A percentile compares a stretch with the other conserved stretches of the same genome.
These are phyloP conservation scores for Mobula hypostoma DNA, from an alignment of 2,113 vertebrate species.

Conservation along the genomic window DNA sequence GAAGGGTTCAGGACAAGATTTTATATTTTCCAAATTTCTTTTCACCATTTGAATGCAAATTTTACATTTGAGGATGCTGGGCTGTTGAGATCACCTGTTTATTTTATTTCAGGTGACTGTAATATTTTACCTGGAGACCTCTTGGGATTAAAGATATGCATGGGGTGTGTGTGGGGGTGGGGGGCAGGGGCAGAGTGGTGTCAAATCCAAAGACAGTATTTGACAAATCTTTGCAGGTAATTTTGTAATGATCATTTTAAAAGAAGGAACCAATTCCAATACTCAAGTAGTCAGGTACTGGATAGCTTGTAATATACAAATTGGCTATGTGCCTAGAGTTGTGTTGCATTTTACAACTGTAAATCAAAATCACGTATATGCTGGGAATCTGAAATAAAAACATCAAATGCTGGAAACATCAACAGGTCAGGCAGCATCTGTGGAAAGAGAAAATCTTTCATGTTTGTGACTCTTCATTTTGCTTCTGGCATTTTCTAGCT, in stretches of 20 bases:
- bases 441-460: too few relatives aligned
- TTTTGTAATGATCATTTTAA: background rate
- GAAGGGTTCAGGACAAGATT: background rate
- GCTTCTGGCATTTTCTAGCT: too few relatives aligned
- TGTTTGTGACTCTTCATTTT: too few relatives aligned
- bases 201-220: background rate
- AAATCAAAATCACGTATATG: too few relatives aligned
- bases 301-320: background rate
- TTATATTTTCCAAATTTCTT: background rate
- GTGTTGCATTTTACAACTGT: background rate
- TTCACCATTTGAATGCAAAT: background rate
- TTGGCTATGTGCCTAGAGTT: background rate
- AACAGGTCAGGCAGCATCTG: too few relatives aligned
- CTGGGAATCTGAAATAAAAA: too few relatives aligned
- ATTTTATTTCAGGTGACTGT: background rate
- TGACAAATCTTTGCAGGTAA: background rate
- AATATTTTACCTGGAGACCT: background rate
- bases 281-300: background rate
- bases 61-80: background rate
- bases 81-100: background rate
- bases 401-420: too few relatives aligned
- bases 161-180: too few relatives aligned
- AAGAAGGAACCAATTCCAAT: background rate
- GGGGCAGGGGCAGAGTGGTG: too few relatives aligned
- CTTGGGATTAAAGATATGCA: conserved; percentile 7